phyloP scores from a whole-genome alignment of 2,888 invertebrate species.

The Epsilonema sp. region DNA sequence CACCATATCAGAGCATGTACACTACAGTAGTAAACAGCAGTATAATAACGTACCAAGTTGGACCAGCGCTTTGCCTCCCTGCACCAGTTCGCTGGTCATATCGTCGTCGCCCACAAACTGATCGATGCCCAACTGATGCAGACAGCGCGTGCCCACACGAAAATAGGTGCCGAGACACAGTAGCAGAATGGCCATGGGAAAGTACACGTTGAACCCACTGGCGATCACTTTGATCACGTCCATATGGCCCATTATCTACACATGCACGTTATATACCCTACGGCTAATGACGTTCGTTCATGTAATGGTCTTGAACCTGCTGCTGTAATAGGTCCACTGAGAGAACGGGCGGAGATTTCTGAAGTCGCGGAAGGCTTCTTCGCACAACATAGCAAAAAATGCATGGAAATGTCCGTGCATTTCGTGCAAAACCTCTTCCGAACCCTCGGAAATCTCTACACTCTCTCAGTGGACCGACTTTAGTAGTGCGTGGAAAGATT shows the following conservation, averaged over 20 bases:
- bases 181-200: conserved; percentile 83
- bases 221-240: conserved; percentile 88
- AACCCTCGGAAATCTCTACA: too few relatives aligned
- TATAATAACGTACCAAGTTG: conserved; percentile 47
- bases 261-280: conserved; percentile 8
- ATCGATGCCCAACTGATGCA: conserved; percentile 79
- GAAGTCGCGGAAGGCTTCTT: too few relatives aligned
- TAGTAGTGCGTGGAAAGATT: too few relatives aligned
- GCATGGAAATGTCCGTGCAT: too few relatives aligned
- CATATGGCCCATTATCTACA: conserved; percentile 89
- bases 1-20: background rate
- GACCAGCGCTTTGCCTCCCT: conserved; percentile 76
- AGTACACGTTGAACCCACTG: conserved; percentile 95
- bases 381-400: too few relatives aligned
- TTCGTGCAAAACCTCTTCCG: too few relatives aligned
- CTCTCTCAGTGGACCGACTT: too few relatives aligned
- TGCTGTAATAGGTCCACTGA: too few relatives aligned
- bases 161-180: conserved; percentile 84
- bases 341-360: too few relatives aligned
- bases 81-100: conserved; percentile 72
- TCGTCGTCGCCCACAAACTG: conserved; percentile 66
- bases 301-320: background rate
- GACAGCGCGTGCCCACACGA: conserved; percentile 66
- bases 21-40: background rate
- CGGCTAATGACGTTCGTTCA: too few relatives aligned